Base-by-base conservation (phyloP, 1,140 invertebrate genomes). In the Drosophila kohkoa region DNA sequence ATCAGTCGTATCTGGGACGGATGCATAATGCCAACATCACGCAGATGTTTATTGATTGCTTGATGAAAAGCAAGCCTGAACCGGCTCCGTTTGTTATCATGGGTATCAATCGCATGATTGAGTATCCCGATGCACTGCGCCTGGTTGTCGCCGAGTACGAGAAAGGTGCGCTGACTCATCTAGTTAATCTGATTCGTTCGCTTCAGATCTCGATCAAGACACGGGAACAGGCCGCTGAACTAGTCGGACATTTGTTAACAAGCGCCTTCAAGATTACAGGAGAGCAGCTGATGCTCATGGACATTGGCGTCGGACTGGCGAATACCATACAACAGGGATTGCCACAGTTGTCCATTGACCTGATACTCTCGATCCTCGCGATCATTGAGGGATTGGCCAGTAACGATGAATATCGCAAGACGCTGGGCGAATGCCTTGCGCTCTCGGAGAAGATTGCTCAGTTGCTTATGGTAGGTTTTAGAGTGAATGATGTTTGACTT, bases 381-480 rank as follows among this genome's bases (percentile, higher is more conserved):
- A 75, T 92, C 0, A 68, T 92, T n/a, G 90, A 92, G 32, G 79
- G 60, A 25, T 43, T 92, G 35, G 81, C 81, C 0, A 75, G 78
- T 5, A 88, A 92, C 49, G 79, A 82, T 11, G 90, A 90, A 5
- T 89, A 89, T 45, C 79, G 90, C 1, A 32, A 15, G 0, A 5
- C 45, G 0, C 32, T 92, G 2, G 83, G 83, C 0, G 8, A 60
- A 10, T 63, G 60, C 20, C 25, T 32, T 0, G n/a, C 60, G 0
- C 62, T 92, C 3, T 71, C 82, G 0, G 75, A 79, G n/a, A 82
- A 89, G 46, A 55, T 92, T 15, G 90, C 87, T 0, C 70, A 82
- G 7, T 52, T 92, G 0, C 63, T 92, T 4, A 92, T 83, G 90
- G 90, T 91, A 58, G 55, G 15, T 5, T 41, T 0, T 8, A 3